phyloP scores from a whole-genome alignment of 2,888 invertebrate species.

The Embidobia sp. region DNA sequence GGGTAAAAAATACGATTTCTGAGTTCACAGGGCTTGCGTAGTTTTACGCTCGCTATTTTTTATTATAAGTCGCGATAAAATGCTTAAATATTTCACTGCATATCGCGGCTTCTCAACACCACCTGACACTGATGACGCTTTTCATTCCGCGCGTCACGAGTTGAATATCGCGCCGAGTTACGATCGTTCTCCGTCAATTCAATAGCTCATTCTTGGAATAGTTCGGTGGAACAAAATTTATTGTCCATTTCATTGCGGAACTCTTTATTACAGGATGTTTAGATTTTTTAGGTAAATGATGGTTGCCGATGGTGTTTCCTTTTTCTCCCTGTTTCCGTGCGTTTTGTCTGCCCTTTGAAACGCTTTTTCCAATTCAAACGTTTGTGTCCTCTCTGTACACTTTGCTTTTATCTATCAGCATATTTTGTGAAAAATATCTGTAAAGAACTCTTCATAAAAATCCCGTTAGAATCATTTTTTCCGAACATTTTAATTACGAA shows the following conservation, averaged over 20 bases:
- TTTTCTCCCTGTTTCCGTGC: not conserved
- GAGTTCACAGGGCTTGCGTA: conserved; percentile 20
- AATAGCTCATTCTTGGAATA: conserved; percentile 50
- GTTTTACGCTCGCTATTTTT: conserved; percentile 38
- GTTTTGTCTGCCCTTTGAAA: conserved; percentile 12
- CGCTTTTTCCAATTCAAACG: conserved; percentile 18
- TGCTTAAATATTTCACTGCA: conserved; percentile 58
- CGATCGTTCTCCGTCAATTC: conserved; percentile 45
- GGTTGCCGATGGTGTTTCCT: conserved; percentile 2
- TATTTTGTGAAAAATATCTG: not conserved
- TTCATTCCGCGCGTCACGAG: conserved; percentile 48
- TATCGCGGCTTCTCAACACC: conserved; percentile 46
- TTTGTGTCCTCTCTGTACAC: not conserved
- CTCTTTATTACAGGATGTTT: conserved; percentile 41
- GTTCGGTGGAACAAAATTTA: conserved; percentile 40
- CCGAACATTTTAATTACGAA: too few relatives aligned
- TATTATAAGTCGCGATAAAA: conserved; percentile 59
- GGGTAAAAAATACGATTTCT: conserved; percentile 37
- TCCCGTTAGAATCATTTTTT: too few relatives aligned
- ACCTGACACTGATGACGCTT: conserved; percentile 59
- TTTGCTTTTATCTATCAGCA: not conserved
- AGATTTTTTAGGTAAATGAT: conserved; percentile 18
- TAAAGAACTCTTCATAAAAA: not conserved
- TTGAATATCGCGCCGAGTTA: conserved; percentile 49
- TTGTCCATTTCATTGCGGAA: conserved; percentile 29